Evolutionary conservation across 2,888 invertebrate genomes (phyloP), one percentile per base, ranked within the genome.

Genomic region (Gnatocerus cornutus): DNA sequence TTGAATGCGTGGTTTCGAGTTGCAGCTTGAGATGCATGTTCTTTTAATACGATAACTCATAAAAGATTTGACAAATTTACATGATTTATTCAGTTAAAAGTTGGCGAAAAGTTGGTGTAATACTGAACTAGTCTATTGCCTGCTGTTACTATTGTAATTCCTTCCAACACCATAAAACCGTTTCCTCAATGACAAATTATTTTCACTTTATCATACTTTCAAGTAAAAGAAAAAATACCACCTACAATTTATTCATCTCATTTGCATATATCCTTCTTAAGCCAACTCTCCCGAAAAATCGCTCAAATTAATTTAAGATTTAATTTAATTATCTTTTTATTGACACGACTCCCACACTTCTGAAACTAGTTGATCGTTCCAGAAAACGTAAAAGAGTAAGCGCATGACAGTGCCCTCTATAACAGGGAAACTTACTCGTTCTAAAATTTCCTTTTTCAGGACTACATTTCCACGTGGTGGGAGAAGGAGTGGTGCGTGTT

Each of bases 401-500:
- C 21, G 29, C 12, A 27, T 21, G 9, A 16, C 30, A 30, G 5
- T 46, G 56, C 56, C 55, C 45, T 55, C 56, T 53, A 46, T 16
- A 41, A 41, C 30, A 5, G n/a, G n/a, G 56, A 41, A 43, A 56
- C 37, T 48, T 16, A 3, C 10, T 27, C 12, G 14, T 6, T 39
- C 14, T 62, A 9, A 13, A 53, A 9, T 56, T 59, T 37, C 52
- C 55, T 74, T 72, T 88, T 86, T 68, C 86, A 91, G 97, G 97
- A 73, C 87, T 97, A 62, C 96, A 96, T 86, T 96, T 97, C 84
- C 96, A 96, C 87, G 96, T 97, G 39, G 93, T 97, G 71, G 97
- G 97, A 8, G 97, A 97, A 87, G 96, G 96, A 69, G 95, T 97
- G 59, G 96, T 97, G n/a, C 88, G 94, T 69, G 91, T 96, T 29